Percentiles rank a stretch among this genome's conserved stretches.
phyloP scores from a whole-genome alignment of 1,140 invertebrate genomes.

The Caenorhabditis inopinata region DNA sequence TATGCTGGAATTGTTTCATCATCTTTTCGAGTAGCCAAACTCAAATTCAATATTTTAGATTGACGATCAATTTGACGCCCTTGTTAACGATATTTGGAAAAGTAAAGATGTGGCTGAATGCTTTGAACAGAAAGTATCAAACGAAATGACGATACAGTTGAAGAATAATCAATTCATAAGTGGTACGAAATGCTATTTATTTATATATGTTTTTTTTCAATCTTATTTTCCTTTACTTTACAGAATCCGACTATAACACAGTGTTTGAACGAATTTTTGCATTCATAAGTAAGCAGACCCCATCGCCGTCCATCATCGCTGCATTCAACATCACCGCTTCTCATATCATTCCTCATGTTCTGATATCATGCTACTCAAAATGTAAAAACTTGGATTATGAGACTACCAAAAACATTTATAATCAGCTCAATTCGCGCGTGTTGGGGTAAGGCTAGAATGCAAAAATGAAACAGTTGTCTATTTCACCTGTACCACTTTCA shows the following conservation, averaged over 20 bases:
- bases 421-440: not conserved
- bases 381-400: not conserved
- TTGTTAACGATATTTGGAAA: not conserved
- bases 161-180: not conserved
- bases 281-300: not conserved
- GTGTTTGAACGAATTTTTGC: not conserved
- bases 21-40: not conserved
- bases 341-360: constrained; percentile 3
- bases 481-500: not conserved
- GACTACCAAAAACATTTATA: not conserved
- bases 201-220: too few species aligned
- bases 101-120: not conserved
- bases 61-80: not conserved
- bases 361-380: not conserved
- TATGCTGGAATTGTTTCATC: too few species aligned
- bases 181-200: not conserved
- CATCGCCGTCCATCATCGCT: not conserved
- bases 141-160: not conserved
- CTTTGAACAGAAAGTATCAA: not conserved
- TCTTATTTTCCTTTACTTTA: too few species aligned
- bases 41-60: not conserved
- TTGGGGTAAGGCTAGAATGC: not conserved
- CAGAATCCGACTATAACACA: not conserved
- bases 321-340: not conserved
- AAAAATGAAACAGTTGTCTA: not conserved